Conservation (phyloP, 2,797 vertebrate genomes). For the Chloroceryle inda region DNA sequence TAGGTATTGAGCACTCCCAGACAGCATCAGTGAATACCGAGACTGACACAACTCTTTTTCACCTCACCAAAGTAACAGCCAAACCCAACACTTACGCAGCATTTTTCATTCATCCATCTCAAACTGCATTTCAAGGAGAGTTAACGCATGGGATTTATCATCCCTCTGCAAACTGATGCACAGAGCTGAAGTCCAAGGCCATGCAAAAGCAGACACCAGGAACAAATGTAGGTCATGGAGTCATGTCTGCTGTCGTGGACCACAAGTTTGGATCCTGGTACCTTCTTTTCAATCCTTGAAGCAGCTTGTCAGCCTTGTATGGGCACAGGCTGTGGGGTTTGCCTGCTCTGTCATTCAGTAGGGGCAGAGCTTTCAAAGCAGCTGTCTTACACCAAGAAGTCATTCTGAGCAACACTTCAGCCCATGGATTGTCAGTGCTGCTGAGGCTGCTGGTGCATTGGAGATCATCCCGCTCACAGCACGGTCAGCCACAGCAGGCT, state of each 20-base stretch:
- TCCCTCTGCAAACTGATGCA: not conserved
- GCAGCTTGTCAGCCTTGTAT: not conserved
- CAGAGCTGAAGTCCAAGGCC: not conserved
- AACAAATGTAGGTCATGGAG: not conserved
- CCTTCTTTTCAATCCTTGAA: not conserved
- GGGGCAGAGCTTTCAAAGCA: not conserved
- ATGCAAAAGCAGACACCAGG: not conserved
- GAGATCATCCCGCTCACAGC: not conserved
- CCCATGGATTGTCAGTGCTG: rapidly evolving
- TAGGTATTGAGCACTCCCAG: not conserved
- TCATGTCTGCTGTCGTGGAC: rapidly evolving
- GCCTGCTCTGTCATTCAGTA: not conserved
- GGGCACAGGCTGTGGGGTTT: rapidly evolving
- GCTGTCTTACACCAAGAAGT: not conserved
- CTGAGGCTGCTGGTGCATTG: not conserved
- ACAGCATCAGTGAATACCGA: not conserved
- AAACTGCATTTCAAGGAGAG: not conserved
- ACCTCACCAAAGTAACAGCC: not conserved
- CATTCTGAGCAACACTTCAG: not conserved
- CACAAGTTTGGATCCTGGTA: not conserved
- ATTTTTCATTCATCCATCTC: slow-evolving; percentile 34
- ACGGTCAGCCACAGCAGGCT: not conserved
- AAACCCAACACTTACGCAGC: not conserved
- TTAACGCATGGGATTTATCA: not conserved
- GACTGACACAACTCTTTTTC: not conserved